phyloP scores from a whole-genome alignment of 2,888 invertebrate genomes.

The Drosophila mayaguana region DNA sequence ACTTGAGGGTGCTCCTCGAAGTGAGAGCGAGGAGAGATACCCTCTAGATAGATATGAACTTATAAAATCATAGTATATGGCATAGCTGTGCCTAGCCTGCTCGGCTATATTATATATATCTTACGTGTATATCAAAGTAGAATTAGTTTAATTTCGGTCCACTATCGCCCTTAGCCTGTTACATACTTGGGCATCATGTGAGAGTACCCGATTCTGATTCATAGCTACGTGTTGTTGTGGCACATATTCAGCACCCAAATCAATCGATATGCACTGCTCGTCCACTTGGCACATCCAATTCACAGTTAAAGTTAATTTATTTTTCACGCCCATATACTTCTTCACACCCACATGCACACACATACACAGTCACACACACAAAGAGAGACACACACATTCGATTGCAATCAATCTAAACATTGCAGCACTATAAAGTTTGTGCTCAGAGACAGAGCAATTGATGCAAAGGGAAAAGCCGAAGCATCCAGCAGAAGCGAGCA shows the following conservation, averaged over 20 bases:
- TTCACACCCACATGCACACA: background rate
- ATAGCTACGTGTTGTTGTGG: background rate
- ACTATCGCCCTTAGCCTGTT: too few relatives aligned
- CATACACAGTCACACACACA: slow-evolving; percentile 3
- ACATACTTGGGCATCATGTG: background rate
- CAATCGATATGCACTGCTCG: slow-evolving; percentile 36
- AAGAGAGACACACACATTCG: slow-evolving; percentile 10
- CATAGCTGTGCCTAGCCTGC: too few relatives aligned
- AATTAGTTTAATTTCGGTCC: too few relatives aligned
- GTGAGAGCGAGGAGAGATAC: background rate
- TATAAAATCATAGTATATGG: too few relatives aligned
- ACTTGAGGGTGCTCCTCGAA: background rate
- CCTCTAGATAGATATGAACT: background rate
- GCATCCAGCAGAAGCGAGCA: slow-evolving; percentile 8
- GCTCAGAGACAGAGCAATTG: slow-evolving; percentile 11
- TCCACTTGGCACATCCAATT: slow-evolving; percentile 9
- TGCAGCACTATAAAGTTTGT: slow-evolving; percentile 47
- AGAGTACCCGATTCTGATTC: background rate
- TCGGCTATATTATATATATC: too few relatives aligned
- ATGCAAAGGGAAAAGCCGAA: background rate
- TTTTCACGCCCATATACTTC: slow-evolving; percentile 16
- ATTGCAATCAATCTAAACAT: slow-evolving; percentile 63
- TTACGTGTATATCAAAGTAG: too few relatives aligned
- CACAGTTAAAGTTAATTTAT: slow-evolving; percentile 50
- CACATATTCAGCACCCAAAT: slow-evolving; percentile 6